Evolutionary conservation across 1,140 invertebrate genomes (phyloP).

Genomic region (Anagrus nilaparvatae): DNA sequence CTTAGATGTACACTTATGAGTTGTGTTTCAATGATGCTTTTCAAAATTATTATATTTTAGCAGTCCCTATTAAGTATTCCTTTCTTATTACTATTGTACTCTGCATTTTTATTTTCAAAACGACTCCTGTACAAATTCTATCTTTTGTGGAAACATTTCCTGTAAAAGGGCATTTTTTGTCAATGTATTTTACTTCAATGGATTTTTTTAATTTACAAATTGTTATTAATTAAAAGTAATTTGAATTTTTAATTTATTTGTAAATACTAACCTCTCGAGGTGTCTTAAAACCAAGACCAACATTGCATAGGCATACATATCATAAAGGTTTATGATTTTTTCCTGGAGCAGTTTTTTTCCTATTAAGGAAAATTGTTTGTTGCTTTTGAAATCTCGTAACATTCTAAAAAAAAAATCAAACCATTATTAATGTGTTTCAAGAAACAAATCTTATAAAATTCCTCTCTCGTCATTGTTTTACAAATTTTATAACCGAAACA

Average conservation of each 20-base stretch:
- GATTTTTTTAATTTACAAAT: conserved; percentile 71
- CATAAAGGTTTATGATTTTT: conserved; percentile 69
- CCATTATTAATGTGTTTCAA: too few relatives aligned
- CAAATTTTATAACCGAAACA: too few relatives aligned
- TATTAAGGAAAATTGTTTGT: conserved; percentile 89
- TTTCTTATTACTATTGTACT: conserved; percentile 94
- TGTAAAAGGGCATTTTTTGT: conserved; percentile 99
- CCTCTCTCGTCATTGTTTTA: too few relatives aligned
- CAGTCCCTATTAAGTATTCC: conserved; percentile 90
- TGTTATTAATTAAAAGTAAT: conserved; percentile 1
- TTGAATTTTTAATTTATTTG: conserved; percentile 1
- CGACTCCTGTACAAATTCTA: conserved; percentile 90
- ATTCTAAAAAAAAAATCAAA: conserved; percentile 52
- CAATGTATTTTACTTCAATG: conserved; percentile 95
- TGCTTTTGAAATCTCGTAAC: conserved; percentile 95
- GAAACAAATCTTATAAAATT: too few relatives aligned
- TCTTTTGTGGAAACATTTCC: conserved; percentile 97
- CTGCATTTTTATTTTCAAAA: conserved; percentile 99
- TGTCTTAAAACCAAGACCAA: conserved; percentile 97
- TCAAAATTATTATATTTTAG: conserved; percentile 99
- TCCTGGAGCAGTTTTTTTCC: conserved; percentile 63
- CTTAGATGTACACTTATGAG: conserved; percentile 98
- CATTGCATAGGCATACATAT: conserved; percentile 82
- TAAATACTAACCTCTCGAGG: conserved; percentile 75
- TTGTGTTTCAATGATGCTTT: conserved; percentile 96